Conservation (phyloP, 2,113 vertebrate genomes). For the Apeltes quadracus region DNA sequence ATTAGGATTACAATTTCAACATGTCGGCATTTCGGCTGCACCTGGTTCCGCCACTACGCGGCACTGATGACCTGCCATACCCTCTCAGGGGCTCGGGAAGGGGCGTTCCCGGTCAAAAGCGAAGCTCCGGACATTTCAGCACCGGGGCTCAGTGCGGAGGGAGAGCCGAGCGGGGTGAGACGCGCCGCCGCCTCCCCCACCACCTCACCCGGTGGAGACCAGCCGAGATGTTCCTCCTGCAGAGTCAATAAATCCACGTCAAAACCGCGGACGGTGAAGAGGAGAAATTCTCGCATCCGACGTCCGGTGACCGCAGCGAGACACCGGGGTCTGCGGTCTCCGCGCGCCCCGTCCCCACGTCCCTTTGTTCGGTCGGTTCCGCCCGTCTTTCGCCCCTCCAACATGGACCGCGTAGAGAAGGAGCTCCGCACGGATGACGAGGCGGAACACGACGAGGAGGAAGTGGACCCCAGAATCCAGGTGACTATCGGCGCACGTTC, state of each 20-base stretch:
- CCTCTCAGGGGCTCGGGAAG: neutral
- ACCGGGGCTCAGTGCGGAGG: neutral
- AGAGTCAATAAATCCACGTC: accelerated
- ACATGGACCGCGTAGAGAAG: constrained; percentile 74
- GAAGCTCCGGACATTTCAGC: neutral
- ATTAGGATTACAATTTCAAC: too few species aligned
- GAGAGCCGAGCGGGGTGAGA: neutral
- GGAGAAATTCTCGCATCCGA: neutral
- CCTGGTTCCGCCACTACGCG: neutral
- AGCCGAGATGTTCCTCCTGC: neutral
- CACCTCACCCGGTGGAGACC: neutral
- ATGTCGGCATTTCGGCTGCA: neutral
- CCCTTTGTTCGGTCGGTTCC: constrained; percentile 63
- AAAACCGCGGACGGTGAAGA: accelerated
- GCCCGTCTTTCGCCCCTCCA: constrained; percentile 27
- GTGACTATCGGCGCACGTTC: constrained; percentile 60
- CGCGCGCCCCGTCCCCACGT: neutral
- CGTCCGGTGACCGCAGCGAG: neutral
- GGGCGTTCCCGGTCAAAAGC: constrained; percentile 50
- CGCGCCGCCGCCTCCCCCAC: neutral
- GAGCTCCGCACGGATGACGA: constrained; percentile 77
- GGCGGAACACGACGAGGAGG: constrained; percentile 82
- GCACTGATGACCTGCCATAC: constrained; percentile 4
- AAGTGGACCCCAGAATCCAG: constrained; percentile 95
- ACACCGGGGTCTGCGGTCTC: constrained; percentile 8